phyloP scores from a whole-genome alignment of 2,888 invertebrate species.

The Serrognathus titanus region DNA sequence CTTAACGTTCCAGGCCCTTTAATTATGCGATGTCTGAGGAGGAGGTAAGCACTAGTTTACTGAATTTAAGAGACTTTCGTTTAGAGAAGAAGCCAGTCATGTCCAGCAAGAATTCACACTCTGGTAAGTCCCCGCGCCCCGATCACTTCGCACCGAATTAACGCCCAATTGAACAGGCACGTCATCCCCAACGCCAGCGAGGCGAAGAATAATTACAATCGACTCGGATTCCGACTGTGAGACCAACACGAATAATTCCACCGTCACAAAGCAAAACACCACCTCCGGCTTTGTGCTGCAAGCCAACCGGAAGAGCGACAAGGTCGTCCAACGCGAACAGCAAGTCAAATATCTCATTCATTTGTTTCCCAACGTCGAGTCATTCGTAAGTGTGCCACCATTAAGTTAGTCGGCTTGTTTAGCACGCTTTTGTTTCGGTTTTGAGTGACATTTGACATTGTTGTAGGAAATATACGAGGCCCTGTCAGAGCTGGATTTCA shows the following conservation, averaged over 20 bases:
- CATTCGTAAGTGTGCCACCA: conserved; percentile 54
- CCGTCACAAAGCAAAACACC: not conserved
- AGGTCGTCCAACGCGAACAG: conserved; percentile 53
- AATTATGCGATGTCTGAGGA: conserved; percentile 15
- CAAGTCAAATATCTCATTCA: conserved; percentile 61
- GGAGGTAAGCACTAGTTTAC: conserved; percentile 56
- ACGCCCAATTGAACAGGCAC: not conserved
- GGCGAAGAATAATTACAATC: conserved; percentile 32
- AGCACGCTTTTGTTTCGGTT: not conserved
- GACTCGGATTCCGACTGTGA: conserved; percentile 57
- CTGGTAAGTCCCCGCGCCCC: conserved; percentile 29
- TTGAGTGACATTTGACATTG: not conserved
- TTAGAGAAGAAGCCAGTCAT: conserved; percentile 61
- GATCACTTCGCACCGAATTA: not conserved
- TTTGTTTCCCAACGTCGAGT: conserved; percentile 60
- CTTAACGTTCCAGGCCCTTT: too few species aligned
- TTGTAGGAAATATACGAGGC: conserved; percentile 32
- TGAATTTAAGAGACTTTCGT: conserved; percentile 66
- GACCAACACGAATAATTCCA: not conserved
- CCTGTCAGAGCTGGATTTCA: conserved; percentile 35
- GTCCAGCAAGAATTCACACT: conserved; percentile 32
- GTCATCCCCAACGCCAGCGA: conserved; percentile 1
- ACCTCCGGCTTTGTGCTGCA: not conserved
- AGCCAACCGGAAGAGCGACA: conserved; percentile 30
- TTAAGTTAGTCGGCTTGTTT: not conserved